Evolutionary conservation across 2,797 vertebrate genomes (phyloP).

Genomic region (Sardinella longiceps): DNA sequence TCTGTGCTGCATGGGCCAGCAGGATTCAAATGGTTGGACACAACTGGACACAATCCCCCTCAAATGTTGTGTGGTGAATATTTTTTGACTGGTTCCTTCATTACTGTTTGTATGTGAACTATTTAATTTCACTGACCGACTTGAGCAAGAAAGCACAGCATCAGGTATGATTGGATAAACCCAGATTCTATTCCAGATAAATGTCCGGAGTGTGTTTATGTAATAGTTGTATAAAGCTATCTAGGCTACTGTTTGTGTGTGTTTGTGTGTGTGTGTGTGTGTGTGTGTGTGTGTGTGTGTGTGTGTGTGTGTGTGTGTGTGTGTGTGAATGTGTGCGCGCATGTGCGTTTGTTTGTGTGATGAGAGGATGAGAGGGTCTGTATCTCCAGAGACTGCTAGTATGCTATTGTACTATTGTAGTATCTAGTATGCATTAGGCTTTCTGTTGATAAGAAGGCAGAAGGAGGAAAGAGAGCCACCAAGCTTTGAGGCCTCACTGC

Average conservation of each 20-base stretch:
- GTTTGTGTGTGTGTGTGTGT: neutral
- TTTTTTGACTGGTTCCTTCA: neutral
- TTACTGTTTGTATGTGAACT: neutral
- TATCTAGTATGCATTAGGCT: slow-evolving; percentile 72
- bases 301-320: too few species aligned
- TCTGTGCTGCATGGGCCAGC: neutral
- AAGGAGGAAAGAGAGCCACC: slow-evolving; percentile 86
- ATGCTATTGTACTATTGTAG: neutral
- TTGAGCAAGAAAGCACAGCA: neutral
- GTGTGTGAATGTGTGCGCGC: too few species aligned
- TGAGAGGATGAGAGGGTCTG: neutral
- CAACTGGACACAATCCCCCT: neutral
- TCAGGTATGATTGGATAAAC: neutral
- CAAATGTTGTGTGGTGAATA: neutral
- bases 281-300: too few species aligned
- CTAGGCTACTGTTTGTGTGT: neutral
- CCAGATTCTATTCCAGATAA: neutral
- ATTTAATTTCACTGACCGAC: neutral
- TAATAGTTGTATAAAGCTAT: neutral
- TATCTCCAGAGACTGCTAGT: neutral
- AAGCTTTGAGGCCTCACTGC: slow-evolving; percentile 86
- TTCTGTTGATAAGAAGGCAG: slow-evolving; percentile 88
- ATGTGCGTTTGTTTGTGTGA: too few species aligned
- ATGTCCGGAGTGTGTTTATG: neutral
- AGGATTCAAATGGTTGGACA: neutral